phyloP scores from a whole-genome alignment of 2,888 invertebrate species.

The Dryococelus australis region DNA sequence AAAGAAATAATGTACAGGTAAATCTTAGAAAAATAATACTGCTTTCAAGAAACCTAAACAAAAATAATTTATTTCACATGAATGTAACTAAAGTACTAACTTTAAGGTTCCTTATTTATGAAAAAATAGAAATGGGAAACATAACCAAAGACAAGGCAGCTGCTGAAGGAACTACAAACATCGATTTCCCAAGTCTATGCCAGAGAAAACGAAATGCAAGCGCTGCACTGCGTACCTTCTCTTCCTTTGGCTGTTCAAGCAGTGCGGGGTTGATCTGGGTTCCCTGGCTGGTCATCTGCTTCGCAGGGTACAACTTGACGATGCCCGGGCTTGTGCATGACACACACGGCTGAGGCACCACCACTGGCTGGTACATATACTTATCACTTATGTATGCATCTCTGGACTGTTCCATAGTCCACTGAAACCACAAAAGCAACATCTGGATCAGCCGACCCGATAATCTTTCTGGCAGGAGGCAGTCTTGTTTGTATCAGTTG shows the following conservation, averaged over 20 bases:
- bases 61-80: too few species aligned
- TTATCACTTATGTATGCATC: slow-evolving; percentile 22
- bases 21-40: too few species aligned
- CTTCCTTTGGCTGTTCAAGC: slow-evolving; percentile 18
- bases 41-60: too few species aligned
- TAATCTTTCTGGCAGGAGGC: too few species aligned
- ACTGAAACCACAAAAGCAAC: not conserved
- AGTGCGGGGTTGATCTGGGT: not conserved
- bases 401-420: slow-evolving; percentile 20
- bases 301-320: not conserved
- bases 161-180: too few species aligned
- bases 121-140: too few species aligned
- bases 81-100: too few species aligned
- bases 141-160: too few species aligned
- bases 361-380: slow-evolving; percentile 4
- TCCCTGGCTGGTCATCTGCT: slow-evolving; percentile 17
- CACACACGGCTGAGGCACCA: not conserved
- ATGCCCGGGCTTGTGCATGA: not conserved
- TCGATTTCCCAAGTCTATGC: too few species aligned
- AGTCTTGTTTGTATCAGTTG: not conserved
- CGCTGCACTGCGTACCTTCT: not conserved
- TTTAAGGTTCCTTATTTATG: too few species aligned
- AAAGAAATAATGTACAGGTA: too few species aligned
- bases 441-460: not conserved
- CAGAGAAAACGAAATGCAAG: too few species aligned